phyloP scores from a whole-genome alignment of 2,797 vertebrate species.

The Octomys mimax region DNA sequence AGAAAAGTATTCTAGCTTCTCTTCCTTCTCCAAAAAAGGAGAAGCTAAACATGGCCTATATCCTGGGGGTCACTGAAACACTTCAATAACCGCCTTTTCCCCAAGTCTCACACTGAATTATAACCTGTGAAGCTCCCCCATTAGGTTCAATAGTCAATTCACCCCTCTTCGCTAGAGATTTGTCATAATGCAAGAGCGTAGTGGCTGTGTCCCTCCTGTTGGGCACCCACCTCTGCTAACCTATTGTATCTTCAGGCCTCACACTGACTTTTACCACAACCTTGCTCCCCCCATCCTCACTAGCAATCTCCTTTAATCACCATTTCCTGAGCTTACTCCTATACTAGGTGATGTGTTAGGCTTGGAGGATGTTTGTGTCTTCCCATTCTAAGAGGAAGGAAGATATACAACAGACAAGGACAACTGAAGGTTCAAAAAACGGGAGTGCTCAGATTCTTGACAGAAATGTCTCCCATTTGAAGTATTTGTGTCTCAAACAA shows the following conservation, averaged over 20 bases:
- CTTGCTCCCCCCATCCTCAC: background rate
- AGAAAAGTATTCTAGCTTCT: background rate
- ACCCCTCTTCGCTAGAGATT: background rate
- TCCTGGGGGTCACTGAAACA: background rate
- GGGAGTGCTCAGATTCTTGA: background rate
- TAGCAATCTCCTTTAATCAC: background rate
- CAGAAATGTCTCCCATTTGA: background rate
- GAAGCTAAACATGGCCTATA: background rate
- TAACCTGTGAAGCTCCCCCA: background rate
- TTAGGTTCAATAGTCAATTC: background rate
- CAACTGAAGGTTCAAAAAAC: background rate
- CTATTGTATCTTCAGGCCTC: background rate
- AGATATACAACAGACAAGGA: background rate
- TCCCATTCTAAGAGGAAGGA: background rate
- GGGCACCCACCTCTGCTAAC: background rate
- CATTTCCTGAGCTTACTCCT: background rate
- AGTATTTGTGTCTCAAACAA: slow-evolving; percentile 6
- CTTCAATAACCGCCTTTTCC: background rate
- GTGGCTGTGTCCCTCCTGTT: background rate
- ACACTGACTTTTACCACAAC: background rate
- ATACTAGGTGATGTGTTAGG: background rate
- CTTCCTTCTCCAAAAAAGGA: background rate
- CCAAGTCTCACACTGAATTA: background rate
- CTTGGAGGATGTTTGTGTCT: background rate
- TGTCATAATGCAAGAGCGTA: background rate